These are phyloP conservation scores for Octodonta nipae DNA, from an alignment of 2,888 invertebrate species.

Conservation along the genomic window DNA sequence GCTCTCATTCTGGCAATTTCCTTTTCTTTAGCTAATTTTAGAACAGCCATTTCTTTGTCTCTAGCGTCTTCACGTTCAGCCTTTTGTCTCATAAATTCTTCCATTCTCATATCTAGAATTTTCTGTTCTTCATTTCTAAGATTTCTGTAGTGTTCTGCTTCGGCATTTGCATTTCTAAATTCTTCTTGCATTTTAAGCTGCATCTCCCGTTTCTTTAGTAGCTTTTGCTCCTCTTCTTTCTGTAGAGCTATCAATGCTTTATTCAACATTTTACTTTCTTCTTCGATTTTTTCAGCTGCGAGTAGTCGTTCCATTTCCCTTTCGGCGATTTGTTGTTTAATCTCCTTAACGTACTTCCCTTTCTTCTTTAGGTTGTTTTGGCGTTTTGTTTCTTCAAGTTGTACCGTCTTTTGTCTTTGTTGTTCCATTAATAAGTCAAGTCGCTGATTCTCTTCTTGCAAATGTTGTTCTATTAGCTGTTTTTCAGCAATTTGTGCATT, in stretches of 20 bases:
- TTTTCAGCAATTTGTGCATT: slow-evolving; percentile 68
- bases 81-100: slow-evolving; percentile 49
- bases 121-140: slow-evolving; percentile 52
- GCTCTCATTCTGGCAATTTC: slow-evolving; percentile 42
- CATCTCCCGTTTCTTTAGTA: slow-evolving; percentile 41
- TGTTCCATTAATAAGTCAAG: slow-evolving; percentile 61
- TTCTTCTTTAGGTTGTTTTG: slow-evolving; percentile 28
- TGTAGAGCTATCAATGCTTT: slow-evolving; percentile 50
- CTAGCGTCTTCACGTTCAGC: slow-evolving; percentile 46
- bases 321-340: slow-evolving; percentile 39
- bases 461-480: slow-evolving; percentile 42
- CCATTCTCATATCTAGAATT: slow-evolving; percentile 49
- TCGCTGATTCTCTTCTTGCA: slow-evolving; percentile 43
- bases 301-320: slow-evolving; percentile 41
- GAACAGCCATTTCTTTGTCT: slow-evolving; percentile 40
- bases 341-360: slow-evolving; percentile 25
- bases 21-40: slow-evolving; percentile 48
- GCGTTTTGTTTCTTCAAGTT: slow-evolving; percentile 41
- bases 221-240: slow-evolving; percentile 47
- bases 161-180: slow-evolving; percentile 47
- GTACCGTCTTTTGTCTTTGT: slow-evolving; percentile 43
- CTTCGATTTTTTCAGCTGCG: slow-evolving; percentile 53
- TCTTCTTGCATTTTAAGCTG: slow-evolving; percentile 45
- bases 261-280: slow-evolving; percentile 51
- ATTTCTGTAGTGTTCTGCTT: slow-evolving; percentile 46